These are phyloP conservation scores for Apocrypta bakeri DNA, from an alignment of 1,140 invertebrate species.

Conservation along the genomic window DNA sequence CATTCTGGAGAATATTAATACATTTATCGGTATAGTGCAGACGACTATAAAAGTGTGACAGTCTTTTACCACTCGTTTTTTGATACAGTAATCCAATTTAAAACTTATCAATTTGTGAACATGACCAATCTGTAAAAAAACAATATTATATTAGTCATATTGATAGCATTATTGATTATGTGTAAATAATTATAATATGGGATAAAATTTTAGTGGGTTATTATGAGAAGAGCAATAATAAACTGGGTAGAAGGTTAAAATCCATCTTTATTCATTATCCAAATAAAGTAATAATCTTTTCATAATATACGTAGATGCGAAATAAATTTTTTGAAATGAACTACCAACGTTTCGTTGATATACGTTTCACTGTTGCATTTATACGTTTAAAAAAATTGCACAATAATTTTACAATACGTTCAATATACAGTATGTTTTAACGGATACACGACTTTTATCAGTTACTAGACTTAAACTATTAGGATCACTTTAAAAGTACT, in stretches of 20 bases:
- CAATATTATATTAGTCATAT: not conserved
- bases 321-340: conserved; percentile 3
- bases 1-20: not conserved
- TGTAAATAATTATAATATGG: no score
- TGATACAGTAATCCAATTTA: no score
- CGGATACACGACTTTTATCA: conserved; percentile 3
- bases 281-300: conserved; percentile 3
- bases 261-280: not conserved
- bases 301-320: not conserved
- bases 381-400: conserved; percentile 11
- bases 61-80: no score
- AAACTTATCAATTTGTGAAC: not conserved
- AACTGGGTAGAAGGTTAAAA: not conserved
- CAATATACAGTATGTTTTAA: not conserved
- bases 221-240: no score
- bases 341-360: not conserved
- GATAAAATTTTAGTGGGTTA: no score
- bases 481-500: conserved; percentile 3
- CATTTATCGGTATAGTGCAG: no score
- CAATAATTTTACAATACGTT: not conserved
- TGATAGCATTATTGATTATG: no score
- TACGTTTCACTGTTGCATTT: not conserved
- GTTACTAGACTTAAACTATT: conserved; percentile 16
- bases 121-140: not conserved
- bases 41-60: no score